phyloP scores from a whole-genome alignment of 2,888 invertebrate genomes.

The Idaea biselata region DNA sequence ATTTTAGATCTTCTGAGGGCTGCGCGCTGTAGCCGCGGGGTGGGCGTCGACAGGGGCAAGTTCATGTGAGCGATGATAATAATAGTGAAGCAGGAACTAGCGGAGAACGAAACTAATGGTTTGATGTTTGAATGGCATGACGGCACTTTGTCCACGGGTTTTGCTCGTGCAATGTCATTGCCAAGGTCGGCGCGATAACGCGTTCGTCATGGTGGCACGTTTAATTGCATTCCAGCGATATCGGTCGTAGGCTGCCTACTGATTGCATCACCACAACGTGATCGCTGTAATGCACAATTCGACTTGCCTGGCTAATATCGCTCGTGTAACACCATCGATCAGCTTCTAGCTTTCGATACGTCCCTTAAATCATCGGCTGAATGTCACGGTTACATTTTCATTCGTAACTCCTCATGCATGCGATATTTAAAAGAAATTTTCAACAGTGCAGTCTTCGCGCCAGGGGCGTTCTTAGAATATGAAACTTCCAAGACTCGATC shows the following conservation, averaged over 20 bases:
- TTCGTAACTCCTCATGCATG: no score
- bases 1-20: not conserved
- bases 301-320: slow-evolving; percentile 8
- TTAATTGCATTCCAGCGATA: slow-evolving; percentile 74
- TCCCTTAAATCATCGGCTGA: slow-evolving; percentile 6
- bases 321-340: slow-evolving; percentile 23
- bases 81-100: not conserved
- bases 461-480: slow-evolving; percentile 32
- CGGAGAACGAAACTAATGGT: not conserved
- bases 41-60: not conserved
- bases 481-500: slow-evolving; percentile 41
- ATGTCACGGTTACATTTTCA: not conserved
- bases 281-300: slow-evolving; percentile 39
- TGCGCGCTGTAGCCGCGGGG: not conserved
- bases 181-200: slow-evolving; percentile 70
- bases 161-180: slow-evolving; percentile 60
- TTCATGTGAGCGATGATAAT: not conserved
- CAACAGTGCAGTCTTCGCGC: no score
- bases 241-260: slow-evolving; percentile 31
- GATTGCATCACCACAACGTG: slow-evolving; percentile 67
- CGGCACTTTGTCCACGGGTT: slow-evolving; percentile 21
- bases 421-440: no score
- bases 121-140: slow-evolving; percentile 18
- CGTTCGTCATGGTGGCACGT: slow-evolving; percentile 64
- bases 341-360: slow-evolving; percentile 33